These are phyloP conservation scores for Atrina japonica DNA, from an alignment of 2,888 invertebrate species.

Conservation along the genomic window DNA sequence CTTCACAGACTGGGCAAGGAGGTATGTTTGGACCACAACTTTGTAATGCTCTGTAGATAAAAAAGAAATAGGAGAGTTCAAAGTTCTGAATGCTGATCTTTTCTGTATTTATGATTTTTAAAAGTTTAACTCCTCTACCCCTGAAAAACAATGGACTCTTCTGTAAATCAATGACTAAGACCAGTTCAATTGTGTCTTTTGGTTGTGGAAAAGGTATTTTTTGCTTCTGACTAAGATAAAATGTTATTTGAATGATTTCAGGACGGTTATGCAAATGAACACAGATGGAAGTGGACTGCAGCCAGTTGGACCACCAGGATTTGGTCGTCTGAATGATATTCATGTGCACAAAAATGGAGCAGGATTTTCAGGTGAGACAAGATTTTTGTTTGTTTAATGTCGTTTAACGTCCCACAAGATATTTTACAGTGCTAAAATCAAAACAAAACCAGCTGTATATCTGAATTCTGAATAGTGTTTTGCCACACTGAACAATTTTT, in stretches of 20 bases:
- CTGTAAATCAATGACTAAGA: too few relatives aligned
- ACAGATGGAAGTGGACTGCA: conserved; percentile 45
- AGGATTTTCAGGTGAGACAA: conserved; percentile 48
- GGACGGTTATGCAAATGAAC: conserved; percentile 52
- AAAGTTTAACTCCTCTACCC: too few relatives aligned
- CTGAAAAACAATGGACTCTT: too few relatives aligned
- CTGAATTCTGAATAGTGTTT: too few relatives aligned
- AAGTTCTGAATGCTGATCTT: neutral
- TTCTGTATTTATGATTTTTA: neutral
- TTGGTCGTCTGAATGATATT: conserved; percentile 67
- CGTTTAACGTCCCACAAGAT: too few relatives aligned
- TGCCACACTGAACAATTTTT: too few relatives aligned
- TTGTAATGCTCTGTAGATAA: neutral
- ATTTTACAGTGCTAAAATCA: neutral
- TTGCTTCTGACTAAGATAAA: too few relatives aligned
- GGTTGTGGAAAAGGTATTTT: neutral
- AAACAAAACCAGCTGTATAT: too few relatives aligned
- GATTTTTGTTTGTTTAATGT: neutral
- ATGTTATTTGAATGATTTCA: conserved; percentile 39
- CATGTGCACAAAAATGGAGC: conserved; percentile 64
- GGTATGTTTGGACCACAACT: conserved; percentile 43
- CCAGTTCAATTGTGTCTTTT: neutral
- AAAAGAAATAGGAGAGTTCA: neutral
- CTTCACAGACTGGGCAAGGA: conserved; percentile 66
- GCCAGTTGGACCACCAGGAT: conserved; percentile 59